Evolutionary conservation across 2,888 invertebrate genomes (phyloP).

Genomic region (Tortricodes alternella): DNA sequence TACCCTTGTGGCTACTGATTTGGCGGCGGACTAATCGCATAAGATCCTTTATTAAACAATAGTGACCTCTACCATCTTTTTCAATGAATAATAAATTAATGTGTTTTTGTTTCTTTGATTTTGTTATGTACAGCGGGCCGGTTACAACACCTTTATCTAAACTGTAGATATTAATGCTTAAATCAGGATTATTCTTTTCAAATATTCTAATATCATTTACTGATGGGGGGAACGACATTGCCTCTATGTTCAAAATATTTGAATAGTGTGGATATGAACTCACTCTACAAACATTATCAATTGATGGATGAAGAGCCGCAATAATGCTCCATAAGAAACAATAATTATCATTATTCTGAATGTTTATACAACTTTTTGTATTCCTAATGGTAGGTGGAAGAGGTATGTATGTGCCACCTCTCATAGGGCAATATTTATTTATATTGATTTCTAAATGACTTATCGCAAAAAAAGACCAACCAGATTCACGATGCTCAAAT

Average conservation of each 20-base stretch:
- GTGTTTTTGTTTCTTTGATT: slow-evolving; percentile 26
- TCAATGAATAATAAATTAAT: slow-evolving; percentile 35
- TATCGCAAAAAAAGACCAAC: slow-evolving; percentile 23
- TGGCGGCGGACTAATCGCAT: slow-evolving; percentile 31
- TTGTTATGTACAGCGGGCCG: background rate
- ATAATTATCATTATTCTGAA: background rate
- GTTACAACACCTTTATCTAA: background rate
- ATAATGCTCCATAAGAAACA: background rate
- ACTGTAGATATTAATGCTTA: background rate
- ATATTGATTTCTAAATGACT: slow-evolving; percentile 32
- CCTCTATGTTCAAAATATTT: background rate
- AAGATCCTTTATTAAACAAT: slow-evolving; percentile 36
- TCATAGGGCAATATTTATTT: slow-evolving; percentile 12
- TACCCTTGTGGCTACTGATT: slow-evolving; percentile 10
- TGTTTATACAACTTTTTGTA: background rate
- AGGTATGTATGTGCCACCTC: background rate
- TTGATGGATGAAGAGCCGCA: background rate
- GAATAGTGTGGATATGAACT: background rate
- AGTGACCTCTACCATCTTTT: slow-evolving; percentile 28
- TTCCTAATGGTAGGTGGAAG: background rate
- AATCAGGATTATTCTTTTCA: background rate
- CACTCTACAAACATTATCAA: background rate
- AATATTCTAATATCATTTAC: background rate
- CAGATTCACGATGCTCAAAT: slow-evolving; percentile 29
- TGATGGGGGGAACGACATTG: background rate